These are phyloP conservation scores for Melanerpes aurifrons DNA, from an alignment of 2,113 vertebrate genomes.

Conservation along the genomic window DNA sequence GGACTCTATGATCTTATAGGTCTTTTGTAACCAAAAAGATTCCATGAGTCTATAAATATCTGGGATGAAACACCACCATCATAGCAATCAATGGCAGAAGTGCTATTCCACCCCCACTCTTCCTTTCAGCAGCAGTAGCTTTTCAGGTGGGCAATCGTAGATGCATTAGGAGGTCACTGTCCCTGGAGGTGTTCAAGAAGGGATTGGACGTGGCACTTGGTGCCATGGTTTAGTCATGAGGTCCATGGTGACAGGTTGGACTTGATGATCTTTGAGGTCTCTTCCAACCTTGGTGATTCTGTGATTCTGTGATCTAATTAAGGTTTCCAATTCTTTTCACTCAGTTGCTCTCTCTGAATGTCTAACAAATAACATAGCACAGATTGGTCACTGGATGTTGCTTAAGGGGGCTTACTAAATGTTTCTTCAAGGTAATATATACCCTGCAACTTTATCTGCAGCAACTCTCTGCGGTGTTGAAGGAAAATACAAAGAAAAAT, in stretches of 20 bases:
- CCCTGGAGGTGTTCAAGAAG: too few species aligned
- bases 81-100: not conserved
- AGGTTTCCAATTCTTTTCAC: not conserved
- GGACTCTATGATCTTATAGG: too few species aligned
- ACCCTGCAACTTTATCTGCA: not conserved
- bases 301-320: not conserved
- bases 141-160: not conserved
- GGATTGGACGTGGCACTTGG: too few species aligned
- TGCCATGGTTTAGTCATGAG: too few species aligned
- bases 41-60: not conserved
- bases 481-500: not conserved
- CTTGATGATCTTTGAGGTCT: too few species aligned
- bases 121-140: not conserved
- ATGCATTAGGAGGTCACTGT: too few species aligned
- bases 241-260: too few species aligned
- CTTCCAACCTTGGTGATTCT: too few species aligned
- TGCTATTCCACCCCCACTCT: fast-evolving
- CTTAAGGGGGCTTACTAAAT: not conserved
- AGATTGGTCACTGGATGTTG: not conserved
- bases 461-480: not conserved
- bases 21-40: too few species aligned
- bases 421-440: not conserved
- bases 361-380: not conserved
- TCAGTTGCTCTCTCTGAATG: not conserved
- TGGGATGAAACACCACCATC: not conserved